Evolutionary conservation across 2,113 vertebrate species (phyloP).

Genomic region (Serinus canaria): DNA sequence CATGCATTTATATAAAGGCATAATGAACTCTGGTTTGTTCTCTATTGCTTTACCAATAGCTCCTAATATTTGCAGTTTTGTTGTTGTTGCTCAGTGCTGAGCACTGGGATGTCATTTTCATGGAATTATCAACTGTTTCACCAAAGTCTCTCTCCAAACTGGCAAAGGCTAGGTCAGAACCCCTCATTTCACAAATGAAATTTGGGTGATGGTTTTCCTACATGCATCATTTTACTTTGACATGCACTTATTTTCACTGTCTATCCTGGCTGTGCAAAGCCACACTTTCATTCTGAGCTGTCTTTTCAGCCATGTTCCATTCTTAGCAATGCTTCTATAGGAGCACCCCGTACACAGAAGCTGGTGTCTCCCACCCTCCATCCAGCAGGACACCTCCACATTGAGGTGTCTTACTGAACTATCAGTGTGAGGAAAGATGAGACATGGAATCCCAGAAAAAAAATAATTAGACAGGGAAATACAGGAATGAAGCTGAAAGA

Average conservation of each 20-base stretch:
- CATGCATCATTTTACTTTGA: background rate
- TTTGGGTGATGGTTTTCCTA: background rate
- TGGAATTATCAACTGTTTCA: background rate
- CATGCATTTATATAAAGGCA: conserved; percentile 56
- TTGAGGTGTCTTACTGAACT: background rate
- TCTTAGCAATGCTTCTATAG: background rate
- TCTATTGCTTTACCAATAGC: conserved; percentile 24
- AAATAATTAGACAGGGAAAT: background rate
- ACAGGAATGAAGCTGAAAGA: background rate
- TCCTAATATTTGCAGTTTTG: background rate
- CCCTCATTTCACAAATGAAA: background rate
- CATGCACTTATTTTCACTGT: background rate
- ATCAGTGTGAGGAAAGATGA: background rate
- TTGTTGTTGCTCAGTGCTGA: background rate
- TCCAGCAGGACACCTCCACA: background rate
- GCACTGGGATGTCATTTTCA: background rate
- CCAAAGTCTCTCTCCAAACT: background rate
- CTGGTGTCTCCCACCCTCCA: background rate
- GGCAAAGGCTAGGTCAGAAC: background rate
- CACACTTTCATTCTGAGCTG: background rate
- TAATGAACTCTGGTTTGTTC: conserved; percentile 30
- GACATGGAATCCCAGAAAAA: background rate
- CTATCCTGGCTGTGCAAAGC: background rate
- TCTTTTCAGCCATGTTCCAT: background rate
- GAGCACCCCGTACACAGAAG: background rate